Conservation (phyloP, 2,888 invertebrate genomes). For the Epsilonema sp. region DNA sequence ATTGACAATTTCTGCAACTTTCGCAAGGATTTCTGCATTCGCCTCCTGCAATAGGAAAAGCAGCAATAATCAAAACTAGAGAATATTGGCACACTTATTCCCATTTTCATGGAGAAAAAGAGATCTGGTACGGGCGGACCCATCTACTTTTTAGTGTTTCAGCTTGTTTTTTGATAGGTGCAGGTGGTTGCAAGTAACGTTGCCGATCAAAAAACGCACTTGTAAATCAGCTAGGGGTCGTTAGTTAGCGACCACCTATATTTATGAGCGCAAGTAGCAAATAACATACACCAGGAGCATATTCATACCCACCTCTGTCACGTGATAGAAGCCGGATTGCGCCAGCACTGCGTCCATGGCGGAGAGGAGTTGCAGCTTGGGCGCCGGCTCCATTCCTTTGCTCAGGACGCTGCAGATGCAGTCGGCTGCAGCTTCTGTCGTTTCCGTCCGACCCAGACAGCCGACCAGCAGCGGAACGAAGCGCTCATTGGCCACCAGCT, state of each 20-base stretch:
- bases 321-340: constrained; percentile 30
- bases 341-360: constrained; percentile 34
- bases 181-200: no score
- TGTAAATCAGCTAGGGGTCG: no score
- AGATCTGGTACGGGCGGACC: no score
- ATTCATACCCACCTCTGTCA: constrained; percentile 28
- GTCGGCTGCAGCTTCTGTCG: constrained; percentile 37
- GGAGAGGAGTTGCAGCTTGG: constrained; percentile 37
- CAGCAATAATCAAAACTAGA: no score
- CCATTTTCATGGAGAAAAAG: no score
- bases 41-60: constrained; percentile 34
- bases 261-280: no score
- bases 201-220: no score
- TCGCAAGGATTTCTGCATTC: constrained; percentile 36
- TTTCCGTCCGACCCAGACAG: constrained; percentile 8
- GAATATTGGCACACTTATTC: no score
- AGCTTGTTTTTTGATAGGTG: no score
- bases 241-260: no score
- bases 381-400: constrained; percentile 41
- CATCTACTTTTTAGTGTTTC: no score
- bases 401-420: constrained; percentile 38
- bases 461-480: constrained; percentile 36
- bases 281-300: no score
- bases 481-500: constrained; percentile 39
- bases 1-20: constrained; percentile 36